Conservation (phyloP, 2,797 vertebrate species). For the Gila robusta region DNA sequence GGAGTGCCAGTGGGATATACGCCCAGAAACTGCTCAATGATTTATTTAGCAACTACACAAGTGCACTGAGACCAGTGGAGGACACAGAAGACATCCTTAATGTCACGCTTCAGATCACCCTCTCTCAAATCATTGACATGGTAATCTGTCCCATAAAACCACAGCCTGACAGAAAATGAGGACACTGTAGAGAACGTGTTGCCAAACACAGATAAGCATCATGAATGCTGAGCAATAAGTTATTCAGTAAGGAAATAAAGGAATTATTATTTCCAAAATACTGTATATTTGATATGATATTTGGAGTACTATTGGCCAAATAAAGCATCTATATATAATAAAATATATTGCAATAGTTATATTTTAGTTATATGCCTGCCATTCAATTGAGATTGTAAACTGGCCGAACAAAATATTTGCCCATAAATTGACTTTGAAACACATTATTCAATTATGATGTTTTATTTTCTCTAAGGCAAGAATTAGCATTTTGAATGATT, state of each 20-base stretch:
- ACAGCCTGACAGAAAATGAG: neutral
- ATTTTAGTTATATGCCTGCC: too few relatives aligned
- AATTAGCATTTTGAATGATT: neutral
- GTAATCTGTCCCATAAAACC: conserved; percentile 70
- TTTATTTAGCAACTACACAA: conserved; percentile 84
- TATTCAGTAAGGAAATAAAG: neutral
- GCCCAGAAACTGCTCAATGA: conserved; percentile 89
- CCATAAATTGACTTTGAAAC: neutral
- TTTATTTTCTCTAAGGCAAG: neutral
- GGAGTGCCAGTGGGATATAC: conserved; percentile 81
- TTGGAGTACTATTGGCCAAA: neutral
- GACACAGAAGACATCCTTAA: conserved; percentile 88
- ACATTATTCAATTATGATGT: neutral
- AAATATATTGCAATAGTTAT: neutral
- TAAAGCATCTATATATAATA: neutral
- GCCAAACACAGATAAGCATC: neutral
- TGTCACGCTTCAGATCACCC: conserved; percentile 90
- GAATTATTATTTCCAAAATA: neutral
- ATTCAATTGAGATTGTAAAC: neutral
- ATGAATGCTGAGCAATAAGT: neutral
- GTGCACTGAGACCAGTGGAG: conserved; percentile 87
- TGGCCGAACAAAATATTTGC: neutral
- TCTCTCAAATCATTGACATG: conserved; percentile 96
- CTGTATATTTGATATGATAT: neutral
- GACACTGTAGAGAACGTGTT: neutral